phyloP scores from a whole-genome alignment of 37 sponge, comb jelly and placozoan genomes.

The Dysidea cf. avara region DNA sequence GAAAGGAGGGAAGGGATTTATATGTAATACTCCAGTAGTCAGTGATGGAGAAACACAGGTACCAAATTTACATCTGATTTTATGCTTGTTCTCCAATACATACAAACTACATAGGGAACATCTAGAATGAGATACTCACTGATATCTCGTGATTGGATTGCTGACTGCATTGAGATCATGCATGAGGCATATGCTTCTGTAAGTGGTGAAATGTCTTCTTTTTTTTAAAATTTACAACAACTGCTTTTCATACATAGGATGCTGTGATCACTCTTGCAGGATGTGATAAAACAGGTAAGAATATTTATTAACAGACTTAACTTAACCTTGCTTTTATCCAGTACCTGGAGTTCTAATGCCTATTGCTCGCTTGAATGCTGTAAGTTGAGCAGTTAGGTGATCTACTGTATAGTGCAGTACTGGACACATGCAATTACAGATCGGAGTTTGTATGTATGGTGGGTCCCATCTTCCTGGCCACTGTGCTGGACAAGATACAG shows the following conservation, averaged over 20 bases:
- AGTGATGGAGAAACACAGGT: conserved; percentile 75
- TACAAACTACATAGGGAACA: conserved; percentile 12
- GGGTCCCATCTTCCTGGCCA: conserved; percentile 26
- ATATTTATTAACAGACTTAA: not conserved
- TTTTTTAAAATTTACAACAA: no score
- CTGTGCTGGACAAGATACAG: conserved; percentile 4
- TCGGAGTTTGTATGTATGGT: conserved; percentile 24
- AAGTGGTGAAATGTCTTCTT: no score
- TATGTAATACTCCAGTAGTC: conserved; percentile 73
- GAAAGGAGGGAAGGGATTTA: conserved; percentile 63
- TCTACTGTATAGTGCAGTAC: no score
- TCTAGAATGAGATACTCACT: conserved; percentile 22
- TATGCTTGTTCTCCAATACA: not conserved
- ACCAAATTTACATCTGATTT: no score
- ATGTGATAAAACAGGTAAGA: conserved; percentile 29
- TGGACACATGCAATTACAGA: no score
- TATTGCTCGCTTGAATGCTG: conserved; percentile 61
- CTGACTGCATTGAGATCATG: conserved; percentile 23
- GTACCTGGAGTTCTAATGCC: conserved; percentile 82
- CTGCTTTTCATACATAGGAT: no score
- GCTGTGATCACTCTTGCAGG: conserved; percentile 10
- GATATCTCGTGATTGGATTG: conserved; percentile 25
- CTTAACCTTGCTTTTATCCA: conserved; percentile 2
- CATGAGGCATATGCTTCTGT: conserved; percentile 70
- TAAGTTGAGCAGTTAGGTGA: no score